Conservation (phyloP, 2,797 vertebrate genomes). For the Melopsittacus undulatus region DNA sequence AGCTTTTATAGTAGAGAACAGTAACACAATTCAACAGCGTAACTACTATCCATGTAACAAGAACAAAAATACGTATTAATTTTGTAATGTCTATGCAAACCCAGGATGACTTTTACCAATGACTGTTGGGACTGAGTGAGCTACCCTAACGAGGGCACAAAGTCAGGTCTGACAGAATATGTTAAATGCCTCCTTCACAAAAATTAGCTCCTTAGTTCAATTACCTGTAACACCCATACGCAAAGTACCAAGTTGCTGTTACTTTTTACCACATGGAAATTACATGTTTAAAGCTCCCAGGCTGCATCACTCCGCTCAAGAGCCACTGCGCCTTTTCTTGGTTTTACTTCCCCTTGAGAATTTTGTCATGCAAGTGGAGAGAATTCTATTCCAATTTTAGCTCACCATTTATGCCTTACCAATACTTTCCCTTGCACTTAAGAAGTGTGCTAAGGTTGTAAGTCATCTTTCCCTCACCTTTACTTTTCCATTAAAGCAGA, state of each 20-base stretch:
- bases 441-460: background rate
- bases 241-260: background rate
- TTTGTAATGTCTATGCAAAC: background rate
- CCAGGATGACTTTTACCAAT: background rate
- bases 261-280: background rate
- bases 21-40: background rate
- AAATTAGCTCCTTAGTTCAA: background rate
- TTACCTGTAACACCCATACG: background rate
- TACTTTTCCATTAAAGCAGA: background rate
- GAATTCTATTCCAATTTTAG: background rate
- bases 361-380: background rate
- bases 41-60: rapidly evolving
- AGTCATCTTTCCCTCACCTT: background rate
- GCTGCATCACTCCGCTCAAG: background rate
- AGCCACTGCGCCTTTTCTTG: background rate
- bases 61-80: background rate
- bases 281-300: background rate
- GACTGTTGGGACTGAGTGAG: background rate
- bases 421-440: background rate
- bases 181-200: background rate
- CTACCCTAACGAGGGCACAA: background rate
- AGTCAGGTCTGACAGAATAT: background rate
- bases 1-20: background rate
- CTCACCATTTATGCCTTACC: background rate
- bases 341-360: background rate